phyloP scores from a whole-genome alignment of 2,113 vertebrate species.

The Embiotoca jacksoni region DNA sequence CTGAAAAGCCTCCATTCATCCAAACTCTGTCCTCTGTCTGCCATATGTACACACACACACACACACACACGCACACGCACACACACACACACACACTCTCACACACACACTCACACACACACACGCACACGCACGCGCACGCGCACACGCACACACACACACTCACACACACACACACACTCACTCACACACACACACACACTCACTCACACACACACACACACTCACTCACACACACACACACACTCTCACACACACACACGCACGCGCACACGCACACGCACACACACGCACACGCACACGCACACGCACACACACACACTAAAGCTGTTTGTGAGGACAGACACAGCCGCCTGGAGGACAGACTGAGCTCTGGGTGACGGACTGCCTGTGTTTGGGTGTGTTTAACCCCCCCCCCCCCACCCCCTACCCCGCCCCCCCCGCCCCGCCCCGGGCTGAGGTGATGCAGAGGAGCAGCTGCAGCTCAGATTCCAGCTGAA shows the following conservation, averaged over 20 bases:
- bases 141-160: slow-evolving; percentile 10
- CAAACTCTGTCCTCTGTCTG: slow-evolving; percentile 27
- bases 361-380: not conserved
- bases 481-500: slow-evolving; percentile 67
- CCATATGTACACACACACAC: slow-evolving; percentile 31
- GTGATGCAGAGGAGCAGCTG: slow-evolving; percentile 42
- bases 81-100: slow-evolving; percentile 28
- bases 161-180: slow-evolving; percentile 1
- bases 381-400: slow-evolving; percentile 24
- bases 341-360: not conserved
- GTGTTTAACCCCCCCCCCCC: slow-evolving; percentile 34
- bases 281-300: slow-evolving; percentile 1
- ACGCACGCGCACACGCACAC: slow-evolving; percentile 23
- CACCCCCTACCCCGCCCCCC: slow-evolving; percentile 19
- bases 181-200: slow-evolving; percentile 16
- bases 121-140: not conserved
- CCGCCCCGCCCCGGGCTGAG: slow-evolving; percentile 4
- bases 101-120: no score
- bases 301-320: slow-evolving; percentile 11
- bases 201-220: not conserved
- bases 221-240: slow-evolving; percentile 32
- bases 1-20: slow-evolving; percentile 59
- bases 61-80: slow-evolving; percentile 31
- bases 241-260: no score
- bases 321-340: slow-evolving; percentile 11